Evolutionary conservation across 2,797 vertebrate species (phyloP).

Genomic region (Allochrocebus solatus): DNA sequence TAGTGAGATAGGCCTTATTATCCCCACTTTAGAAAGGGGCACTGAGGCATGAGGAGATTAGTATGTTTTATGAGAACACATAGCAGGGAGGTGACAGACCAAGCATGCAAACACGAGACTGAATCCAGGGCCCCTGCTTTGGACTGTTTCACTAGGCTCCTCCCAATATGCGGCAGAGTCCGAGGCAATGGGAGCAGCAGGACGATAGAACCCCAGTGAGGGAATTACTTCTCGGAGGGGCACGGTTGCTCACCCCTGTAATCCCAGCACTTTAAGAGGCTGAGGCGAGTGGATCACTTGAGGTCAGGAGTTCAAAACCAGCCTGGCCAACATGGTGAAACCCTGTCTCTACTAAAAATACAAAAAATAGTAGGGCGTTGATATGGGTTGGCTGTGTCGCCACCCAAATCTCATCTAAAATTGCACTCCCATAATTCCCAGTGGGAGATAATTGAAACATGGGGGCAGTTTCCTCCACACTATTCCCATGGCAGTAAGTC

Average conservation of each 20-base stretch:
- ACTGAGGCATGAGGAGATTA: not conserved
- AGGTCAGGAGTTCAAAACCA: not conserved
- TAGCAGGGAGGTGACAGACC: not conserved
- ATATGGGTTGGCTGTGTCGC: not conserved
- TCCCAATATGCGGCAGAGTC: too few species aligned
- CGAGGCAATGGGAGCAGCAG: not conserved
- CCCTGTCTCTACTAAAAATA: not conserved
- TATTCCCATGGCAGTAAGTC: not conserved
- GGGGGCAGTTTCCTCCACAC: not conserved
- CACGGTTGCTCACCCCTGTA: not conserved
- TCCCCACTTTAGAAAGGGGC: not conserved
- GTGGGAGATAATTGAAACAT: not conserved
- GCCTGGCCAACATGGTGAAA: not conserved
- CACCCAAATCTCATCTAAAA: not conserved
- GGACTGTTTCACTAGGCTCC: not conserved
- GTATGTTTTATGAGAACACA: not conserved
- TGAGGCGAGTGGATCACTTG: not conserved
- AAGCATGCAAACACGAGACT: not conserved
- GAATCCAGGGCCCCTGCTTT: not conserved
- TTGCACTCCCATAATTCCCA: not conserved
- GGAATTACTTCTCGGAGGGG: not conserved
- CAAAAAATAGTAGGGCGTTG: not conserved
- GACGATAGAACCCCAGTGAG: not conserved
- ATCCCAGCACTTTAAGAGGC: not conserved
- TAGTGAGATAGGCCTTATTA: not conserved